These are phyloP conservation scores for Alsophila aescularia DNA, from an alignment of 2,888 invertebrate species.

Conservation along the genomic window DNA sequence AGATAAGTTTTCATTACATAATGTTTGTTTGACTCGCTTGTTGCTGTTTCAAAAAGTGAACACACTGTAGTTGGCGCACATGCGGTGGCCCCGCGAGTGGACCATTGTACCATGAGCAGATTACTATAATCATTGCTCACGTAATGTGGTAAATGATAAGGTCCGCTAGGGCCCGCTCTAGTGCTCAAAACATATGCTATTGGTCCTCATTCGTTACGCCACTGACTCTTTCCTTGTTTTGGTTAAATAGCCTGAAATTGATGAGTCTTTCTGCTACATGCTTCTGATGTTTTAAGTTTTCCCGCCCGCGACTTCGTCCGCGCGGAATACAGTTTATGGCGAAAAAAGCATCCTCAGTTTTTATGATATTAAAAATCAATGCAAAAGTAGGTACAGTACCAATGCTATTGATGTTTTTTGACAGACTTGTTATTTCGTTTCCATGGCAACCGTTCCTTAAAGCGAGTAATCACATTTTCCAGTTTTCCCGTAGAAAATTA, in stretches of 20 bases:
- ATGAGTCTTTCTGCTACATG: background rate
- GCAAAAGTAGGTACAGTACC: no score
- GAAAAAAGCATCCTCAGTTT: no score
- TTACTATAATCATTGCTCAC: slow-evolving; percentile 82
- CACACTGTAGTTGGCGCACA: slow-evolving; percentile 64
- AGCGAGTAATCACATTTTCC: no score
- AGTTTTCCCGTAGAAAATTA: no score
- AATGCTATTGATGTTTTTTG: no score
- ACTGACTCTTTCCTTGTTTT: slow-evolving; percentile 24
- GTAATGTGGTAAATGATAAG: slow-evolving; percentile 84
- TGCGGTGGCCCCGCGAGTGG: slow-evolving; percentile 69
- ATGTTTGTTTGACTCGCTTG: no score
- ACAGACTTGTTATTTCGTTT: no score
- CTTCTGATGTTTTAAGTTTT: background rate
- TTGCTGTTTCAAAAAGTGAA: slow-evolving; percentile 20
- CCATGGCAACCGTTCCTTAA: no score
- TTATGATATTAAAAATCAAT: no score
- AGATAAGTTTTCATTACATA: no score
- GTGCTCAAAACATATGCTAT: slow-evolving; percentile 82
- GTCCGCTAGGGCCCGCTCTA: slow-evolving; percentile 78
- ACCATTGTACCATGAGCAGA: slow-evolving; percentile 78
- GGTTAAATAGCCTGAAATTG: slow-evolving; percentile 13
- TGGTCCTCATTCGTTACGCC: slow-evolving; percentile 78
- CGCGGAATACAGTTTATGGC: no score
- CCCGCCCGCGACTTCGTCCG: no score